phyloP scores from a whole-genome alignment of 2,888 invertebrate genomes.

The Cephonodes hylas region DNA sequence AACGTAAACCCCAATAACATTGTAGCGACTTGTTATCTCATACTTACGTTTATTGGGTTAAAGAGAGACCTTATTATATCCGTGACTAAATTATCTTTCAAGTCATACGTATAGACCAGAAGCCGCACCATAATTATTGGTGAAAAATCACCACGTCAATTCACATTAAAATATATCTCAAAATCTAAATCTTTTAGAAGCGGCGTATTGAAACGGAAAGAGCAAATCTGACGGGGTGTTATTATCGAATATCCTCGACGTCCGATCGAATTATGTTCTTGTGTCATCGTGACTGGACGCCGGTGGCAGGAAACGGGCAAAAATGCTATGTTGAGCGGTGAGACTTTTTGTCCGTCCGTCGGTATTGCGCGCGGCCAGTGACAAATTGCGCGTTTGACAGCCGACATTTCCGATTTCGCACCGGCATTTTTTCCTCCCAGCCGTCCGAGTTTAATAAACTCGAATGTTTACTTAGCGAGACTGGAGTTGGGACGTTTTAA shows the following conservation, averaged over 20 bases:
- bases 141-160: no score
- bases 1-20: no score
- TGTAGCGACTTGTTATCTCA: no score
- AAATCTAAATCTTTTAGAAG: neutral
- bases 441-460: neutral
- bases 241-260: slow-evolving; percentile 52
- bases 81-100: no score
- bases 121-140: no score
- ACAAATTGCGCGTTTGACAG: slow-evolving; percentile 39
- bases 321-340: slow-evolving; percentile 50
- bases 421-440: neutral
- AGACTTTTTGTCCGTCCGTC: slow-evolving; percentile 21
- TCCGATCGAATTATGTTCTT: slow-evolving; percentile 53
- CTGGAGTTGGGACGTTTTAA: neutral
- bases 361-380: slow-evolving; percentile 25
- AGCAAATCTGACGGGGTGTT: slow-evolving; percentile 25
- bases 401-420: slow-evolving; percentile 42
- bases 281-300: slow-evolving; percentile 59
- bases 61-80: no score
- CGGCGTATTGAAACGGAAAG: slow-evolving; percentile 9
- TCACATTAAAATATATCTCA: no score
- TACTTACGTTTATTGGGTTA: no score
- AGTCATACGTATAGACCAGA: no score
- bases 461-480: neutral
- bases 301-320: slow-evolving; percentile 52